A percentile compares a stretch with the other conserved stretches of the same genome.
phyloP scores from a whole-genome alignment of 1,140 invertebrate genomes.

The Cotesia glomerata region DNA sequence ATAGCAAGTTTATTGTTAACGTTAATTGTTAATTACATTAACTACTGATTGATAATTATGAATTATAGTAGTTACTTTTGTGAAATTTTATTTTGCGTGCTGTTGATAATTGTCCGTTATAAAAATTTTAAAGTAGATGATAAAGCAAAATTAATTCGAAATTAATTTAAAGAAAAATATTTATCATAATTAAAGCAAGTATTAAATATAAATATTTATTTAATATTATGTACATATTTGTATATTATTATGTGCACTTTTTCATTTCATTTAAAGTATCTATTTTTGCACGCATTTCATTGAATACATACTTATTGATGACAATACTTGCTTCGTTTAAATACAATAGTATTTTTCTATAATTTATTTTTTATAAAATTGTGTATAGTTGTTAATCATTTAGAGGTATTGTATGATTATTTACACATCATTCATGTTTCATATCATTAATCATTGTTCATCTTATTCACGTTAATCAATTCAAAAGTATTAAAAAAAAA shows the following conservation, averaged over 20 bases:
- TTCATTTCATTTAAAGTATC: neutral
- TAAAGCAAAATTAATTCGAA: neutral
- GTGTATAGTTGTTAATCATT: neutral
- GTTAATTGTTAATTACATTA: constrained; percentile 10
- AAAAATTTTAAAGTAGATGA: neutral
- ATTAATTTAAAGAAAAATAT: neutral
- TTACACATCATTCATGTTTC: neutral
- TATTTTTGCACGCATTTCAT: neutral
- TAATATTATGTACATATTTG: constrained; percentile 23
- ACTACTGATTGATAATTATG: neutral
- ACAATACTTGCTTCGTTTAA: neutral
- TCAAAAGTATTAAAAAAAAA: constrained; percentile 1
- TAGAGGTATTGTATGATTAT: constrained; percentile 9
- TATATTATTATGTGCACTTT: constrained; percentile 19
- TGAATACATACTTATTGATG: neutral
- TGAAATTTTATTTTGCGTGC: neutral
- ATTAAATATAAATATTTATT: neutral
- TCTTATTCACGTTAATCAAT: neutral
- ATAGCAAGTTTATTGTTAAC: neutral
- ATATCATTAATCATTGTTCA: neutral
- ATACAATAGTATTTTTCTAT: neutral
- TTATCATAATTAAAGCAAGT: neutral
- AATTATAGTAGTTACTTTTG: neutral
- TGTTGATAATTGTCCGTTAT: neutral
- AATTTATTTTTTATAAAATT: neutral